These are phyloP conservation scores for Elmis aenea DNA, from an alignment of 2,888 invertebrate genomes.

Conservation along the genomic window DNA sequence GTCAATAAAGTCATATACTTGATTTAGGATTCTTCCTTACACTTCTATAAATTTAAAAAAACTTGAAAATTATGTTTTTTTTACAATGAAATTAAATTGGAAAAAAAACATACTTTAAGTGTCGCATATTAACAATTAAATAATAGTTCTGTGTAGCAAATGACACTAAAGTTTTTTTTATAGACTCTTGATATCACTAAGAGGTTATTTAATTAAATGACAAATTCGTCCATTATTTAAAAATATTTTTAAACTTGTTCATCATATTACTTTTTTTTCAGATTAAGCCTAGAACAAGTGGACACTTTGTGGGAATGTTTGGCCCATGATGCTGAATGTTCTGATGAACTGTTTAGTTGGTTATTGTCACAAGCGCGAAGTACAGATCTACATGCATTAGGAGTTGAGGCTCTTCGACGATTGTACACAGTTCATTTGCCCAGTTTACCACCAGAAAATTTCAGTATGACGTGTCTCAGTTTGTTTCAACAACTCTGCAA, in stretches of 20 bases:
- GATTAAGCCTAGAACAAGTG: slow-evolving; percentile 80
- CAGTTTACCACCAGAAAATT: slow-evolving; percentile 79
- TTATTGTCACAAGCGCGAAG: slow-evolving; percentile 86
- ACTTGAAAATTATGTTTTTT: no score
- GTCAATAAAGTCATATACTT: no score
- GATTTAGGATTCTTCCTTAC: no score
- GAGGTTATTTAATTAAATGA: no score
- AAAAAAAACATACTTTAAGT: background rate
- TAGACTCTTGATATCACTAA: no score
- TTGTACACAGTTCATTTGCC: slow-evolving; percentile 87
- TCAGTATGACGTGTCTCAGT: slow-evolving; percentile 87
- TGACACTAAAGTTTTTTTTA: no score
- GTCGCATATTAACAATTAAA: background rate
- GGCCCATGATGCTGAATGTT: slow-evolving; percentile 77
- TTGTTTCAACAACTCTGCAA: slow-evolving; percentile 89
- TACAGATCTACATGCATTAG: slow-evolving; percentile 87
- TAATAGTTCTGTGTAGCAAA: no score
- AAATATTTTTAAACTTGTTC: no score
- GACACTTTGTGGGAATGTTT: slow-evolving; percentile 90
- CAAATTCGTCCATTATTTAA: background rate
- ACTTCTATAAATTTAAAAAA: no score
- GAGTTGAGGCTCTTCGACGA: slow-evolving; percentile 80
- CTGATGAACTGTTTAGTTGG: slow-evolving; percentile 93
- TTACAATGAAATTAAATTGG: no score
- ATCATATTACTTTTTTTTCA: no score